These are phyloP conservation scores for Channallabes apus DNA, from an alignment of 2,797 vertebrate species.

Conservation along the genomic window DNA sequence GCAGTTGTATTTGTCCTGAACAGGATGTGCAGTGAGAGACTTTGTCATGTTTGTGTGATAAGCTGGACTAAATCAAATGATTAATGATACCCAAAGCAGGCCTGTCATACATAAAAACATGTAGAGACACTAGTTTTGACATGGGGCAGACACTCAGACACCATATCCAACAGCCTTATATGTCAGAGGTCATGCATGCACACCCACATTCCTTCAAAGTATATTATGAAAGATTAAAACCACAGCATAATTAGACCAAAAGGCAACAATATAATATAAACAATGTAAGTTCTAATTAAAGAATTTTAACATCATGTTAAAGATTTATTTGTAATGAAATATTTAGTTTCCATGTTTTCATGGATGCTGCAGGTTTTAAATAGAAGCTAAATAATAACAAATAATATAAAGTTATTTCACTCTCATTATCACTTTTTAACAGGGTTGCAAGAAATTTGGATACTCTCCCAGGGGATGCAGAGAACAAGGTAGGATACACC, in stretches of 20 bases:
- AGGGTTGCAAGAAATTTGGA: too few relatives aligned
- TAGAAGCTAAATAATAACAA: not conserved
- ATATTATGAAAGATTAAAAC: constrained; percentile 51
- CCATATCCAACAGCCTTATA: constrained; percentile 33
- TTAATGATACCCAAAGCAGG: constrained; percentile 42
- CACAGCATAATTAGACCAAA: constrained; percentile 12
- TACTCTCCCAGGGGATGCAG: too few relatives aligned
- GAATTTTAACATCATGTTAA: not conserved
- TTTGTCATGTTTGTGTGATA: constrained; percentile 35
- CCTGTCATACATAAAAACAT: constrained; percentile 39
- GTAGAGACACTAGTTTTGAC: constrained; percentile 38
- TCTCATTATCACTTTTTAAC: too few relatives aligned
- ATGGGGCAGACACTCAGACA: constrained; percentile 54
- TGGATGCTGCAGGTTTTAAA: not conserved
- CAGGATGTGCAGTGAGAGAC: constrained; percentile 37
- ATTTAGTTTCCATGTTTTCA: not conserved
- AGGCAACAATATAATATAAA: constrained; percentile 9
- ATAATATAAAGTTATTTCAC: not conserved
- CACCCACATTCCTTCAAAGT: constrained; percentile 46
- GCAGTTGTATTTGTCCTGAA: constrained; percentile 37
- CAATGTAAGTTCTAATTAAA: not conserved
- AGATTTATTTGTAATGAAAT: not conserved
- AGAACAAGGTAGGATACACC: too few relatives aligned
- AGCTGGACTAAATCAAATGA: constrained; percentile 42
- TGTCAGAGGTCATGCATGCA: constrained; percentile 50